Conservation (phyloP, 1,140 invertebrate genomes). For the Leptoteleia sp. region DNA sequence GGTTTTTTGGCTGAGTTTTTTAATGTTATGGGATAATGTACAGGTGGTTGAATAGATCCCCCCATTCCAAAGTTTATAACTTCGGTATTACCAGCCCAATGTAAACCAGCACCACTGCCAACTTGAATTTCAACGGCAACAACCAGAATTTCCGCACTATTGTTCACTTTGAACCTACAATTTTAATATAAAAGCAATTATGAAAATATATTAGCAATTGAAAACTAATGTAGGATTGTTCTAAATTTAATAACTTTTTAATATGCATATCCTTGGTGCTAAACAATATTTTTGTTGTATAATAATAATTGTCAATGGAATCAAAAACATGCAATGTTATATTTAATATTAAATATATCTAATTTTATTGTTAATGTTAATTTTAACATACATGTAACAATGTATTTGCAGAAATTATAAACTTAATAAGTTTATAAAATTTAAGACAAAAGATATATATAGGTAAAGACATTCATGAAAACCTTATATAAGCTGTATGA, state of each 20-base stretch:
- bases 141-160: constrained; percentile 86
- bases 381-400: too few relatives aligned
- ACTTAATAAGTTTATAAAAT: too few relatives aligned
- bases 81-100: constrained; percentile 86
- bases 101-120: constrained; percentile 86
- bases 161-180: constrained; percentile 67
- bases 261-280: too few relatives aligned
- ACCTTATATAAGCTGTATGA: constrained; percentile 91
- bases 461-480: background rate
- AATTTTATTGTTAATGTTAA: too few relatives aligned
- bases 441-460: constrained; percentile 12
- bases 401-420: too few relatives aligned
- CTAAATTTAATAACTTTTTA: too few relatives aligned
- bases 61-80: constrained; percentile 92
- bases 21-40: constrained; percentile 84
- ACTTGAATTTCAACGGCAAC: constrained; percentile 95
- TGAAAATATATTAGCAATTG: too few relatives aligned
- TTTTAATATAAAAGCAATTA: constrained; percentile 29
- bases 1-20: constrained; percentile 88
- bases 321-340: too few relatives aligned
- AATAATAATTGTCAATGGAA: too few relatives aligned
- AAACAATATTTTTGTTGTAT: too few relatives aligned
- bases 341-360: too few relatives aligned
- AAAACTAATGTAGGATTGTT: too few relatives aligned
- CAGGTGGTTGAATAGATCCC: constrained; percentile 85